Base-by-base conservation (phyloP, 2,888 invertebrate genomes). In the Sphaerophoria taeniata region DNA sequence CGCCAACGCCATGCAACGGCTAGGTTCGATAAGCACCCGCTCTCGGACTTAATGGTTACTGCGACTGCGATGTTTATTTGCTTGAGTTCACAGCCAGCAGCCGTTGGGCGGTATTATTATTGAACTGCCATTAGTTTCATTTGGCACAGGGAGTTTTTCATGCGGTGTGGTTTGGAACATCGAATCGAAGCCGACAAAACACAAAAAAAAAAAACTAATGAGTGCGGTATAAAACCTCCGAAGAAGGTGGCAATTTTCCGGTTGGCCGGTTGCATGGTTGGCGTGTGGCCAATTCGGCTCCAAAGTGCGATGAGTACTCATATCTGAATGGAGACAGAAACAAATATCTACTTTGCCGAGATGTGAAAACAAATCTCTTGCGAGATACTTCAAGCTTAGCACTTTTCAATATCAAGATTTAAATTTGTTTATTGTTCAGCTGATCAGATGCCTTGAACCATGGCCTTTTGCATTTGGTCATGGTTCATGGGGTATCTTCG, bases 211-310 rank as follows among this genome's bases (percentile, higher is more conserved):
- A 55, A 71, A 75, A 58, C 75, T 67, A 84, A 80, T 76, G 75
- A 75, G 71, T 16, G 53, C 70, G 24, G 39, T 39, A 39, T 1
- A 31, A 73, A 60, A 71, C 71, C 53, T 84, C 60, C 43, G 75
- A 83, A 67, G 79, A 75, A 71, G 83, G 69, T 49, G 75, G 84
- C 74, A 80, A 76, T 84, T 84, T 80, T 69, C 75, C 60, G 67
- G 74, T 55, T 39, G 45, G 67, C 11, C 67, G 60, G 43, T 11
- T 56, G 5, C 31, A 49, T 33, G 71, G 51, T 36, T 79, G 79
- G 79, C 80, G 65, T 80, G 53, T 56, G 51, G 71, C 80, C 75
- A 80, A 79, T 79, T 84, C 67, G 71, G 71, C 73, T 70, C 56
- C 47, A 49, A 77, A 73, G 9, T 69, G 47, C 11, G 63, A 47